Conservation (phyloP, 2,113 vertebrate genomes). For the Gobius niger region DNA sequence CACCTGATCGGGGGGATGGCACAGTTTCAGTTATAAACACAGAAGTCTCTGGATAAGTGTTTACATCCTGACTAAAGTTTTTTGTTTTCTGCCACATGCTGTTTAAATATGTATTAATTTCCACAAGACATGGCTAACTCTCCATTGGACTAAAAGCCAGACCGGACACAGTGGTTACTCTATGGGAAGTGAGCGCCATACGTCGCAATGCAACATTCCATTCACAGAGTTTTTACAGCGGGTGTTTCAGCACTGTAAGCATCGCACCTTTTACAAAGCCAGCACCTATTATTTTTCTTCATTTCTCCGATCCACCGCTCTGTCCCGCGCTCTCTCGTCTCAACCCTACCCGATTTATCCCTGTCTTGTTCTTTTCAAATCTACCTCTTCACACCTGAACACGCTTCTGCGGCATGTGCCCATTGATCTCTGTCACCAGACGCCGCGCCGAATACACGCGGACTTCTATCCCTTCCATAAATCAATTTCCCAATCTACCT, state of each 20-base stretch:
- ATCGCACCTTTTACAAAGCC: neutral
- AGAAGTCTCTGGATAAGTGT: too few relatives aligned
- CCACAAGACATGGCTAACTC: too few relatives aligned
- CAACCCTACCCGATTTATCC: neutral
- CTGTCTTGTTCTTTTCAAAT: neutral
- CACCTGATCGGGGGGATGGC: too few relatives aligned
- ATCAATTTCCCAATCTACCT: neutral
- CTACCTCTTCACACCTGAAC: neutral
- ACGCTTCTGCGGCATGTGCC: neutral
- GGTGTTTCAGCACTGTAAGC: neutral
- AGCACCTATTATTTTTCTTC: neutral
- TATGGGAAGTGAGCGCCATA: too few relatives aligned
- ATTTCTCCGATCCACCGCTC: neutral
- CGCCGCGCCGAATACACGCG: neutral
- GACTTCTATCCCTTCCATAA: neutral
- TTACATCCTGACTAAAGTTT: too few relatives aligned
- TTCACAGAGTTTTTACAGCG: too few relatives aligned
- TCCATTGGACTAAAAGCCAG: too few relatives aligned
- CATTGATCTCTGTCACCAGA: constrained; percentile 3
- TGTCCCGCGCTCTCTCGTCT: neutral
- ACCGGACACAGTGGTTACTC: too few relatives aligned
- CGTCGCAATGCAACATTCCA: too few relatives aligned
- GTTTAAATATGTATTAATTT: too few relatives aligned
- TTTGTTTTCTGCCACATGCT: too few relatives aligned
- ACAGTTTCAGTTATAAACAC: too few relatives aligned